Percentiles rank a stretch among this genome's conserved stretches.
These are phyloP conservation scores for Panagrolaimus sp. DNA, from an alignment of 1,140 invertebrate species.

Conservation along the genomic window DNA sequence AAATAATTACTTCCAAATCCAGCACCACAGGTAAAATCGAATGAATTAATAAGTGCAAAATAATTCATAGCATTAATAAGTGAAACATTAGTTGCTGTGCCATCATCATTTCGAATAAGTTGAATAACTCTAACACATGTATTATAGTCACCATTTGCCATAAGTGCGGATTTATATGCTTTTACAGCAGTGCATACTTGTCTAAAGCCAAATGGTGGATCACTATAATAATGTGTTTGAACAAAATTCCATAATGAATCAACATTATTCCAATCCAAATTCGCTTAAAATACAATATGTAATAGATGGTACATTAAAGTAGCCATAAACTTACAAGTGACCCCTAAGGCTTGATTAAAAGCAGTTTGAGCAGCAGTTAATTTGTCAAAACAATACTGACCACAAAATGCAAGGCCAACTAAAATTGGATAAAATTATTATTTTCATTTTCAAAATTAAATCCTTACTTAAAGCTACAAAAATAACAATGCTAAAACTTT, in stretches of 20 bases:
- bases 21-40: slow-evolving; percentile 11
- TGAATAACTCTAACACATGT: background rate
- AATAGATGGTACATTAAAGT: background rate
- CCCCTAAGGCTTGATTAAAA: slow-evolving; percentile 6
- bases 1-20: slow-evolving; percentile 10
- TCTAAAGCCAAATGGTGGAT: background rate
- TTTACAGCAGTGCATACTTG: background rate
- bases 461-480: too few species aligned
- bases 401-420: slow-evolving; percentile 3
- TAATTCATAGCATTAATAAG: background rate
- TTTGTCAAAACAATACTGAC: background rate
- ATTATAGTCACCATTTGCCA: background rate
- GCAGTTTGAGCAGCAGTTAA: slow-evolving; percentile 12
- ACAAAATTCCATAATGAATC: background rate
- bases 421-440: background rate
- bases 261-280: slow-evolving; percentile 2
- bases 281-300: background rate
- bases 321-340: background rate
- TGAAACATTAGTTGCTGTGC: slow-evolving; percentile 3
- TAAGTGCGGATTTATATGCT: background rate
- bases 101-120: slow-evolving; percentile 9
- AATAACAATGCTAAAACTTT: too few species aligned
- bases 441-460: too few species aligned
- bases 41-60: slow-evolving; percentile 6
- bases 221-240: background rate